These are phyloP conservation scores for Melieria picta DNA, from an alignment of 2,888 invertebrate genomes.

Conservation along the genomic window DNA sequence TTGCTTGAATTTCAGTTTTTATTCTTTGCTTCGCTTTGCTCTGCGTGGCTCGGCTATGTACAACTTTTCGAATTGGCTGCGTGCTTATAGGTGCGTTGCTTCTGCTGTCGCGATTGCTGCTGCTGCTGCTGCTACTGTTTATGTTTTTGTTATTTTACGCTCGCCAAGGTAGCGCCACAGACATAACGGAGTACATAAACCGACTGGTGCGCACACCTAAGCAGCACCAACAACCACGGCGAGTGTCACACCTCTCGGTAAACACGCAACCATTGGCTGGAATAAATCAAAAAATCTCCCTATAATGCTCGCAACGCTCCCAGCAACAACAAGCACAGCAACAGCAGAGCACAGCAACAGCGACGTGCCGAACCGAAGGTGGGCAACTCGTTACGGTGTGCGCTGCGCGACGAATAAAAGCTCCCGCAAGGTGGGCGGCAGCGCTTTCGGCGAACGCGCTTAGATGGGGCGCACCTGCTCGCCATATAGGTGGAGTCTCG, in stretches of 20 bases:
- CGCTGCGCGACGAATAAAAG: constrained; percentile 35
- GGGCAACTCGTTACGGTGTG: constrained; percentile 36
- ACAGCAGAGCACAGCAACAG: background rate
- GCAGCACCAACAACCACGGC: constrained; percentile 16
- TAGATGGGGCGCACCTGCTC: constrained; percentile 35
- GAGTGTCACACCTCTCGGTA: constrained; percentile 63
- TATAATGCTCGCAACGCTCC: constrained; percentile 42
- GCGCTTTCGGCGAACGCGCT: background rate
- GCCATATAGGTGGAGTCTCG: constrained; percentile 56
- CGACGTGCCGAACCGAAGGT: constrained; percentile 30
- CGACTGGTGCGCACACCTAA: background rate
- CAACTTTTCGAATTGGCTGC: background rate
- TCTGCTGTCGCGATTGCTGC: background rate
- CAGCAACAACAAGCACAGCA: constrained; percentile 23
- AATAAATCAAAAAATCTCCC: constrained; percentile 60
- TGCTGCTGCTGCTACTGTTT: background rate
- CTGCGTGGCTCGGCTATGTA: background rate
- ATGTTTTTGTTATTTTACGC: constrained; percentile 13
- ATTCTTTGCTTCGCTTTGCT: background rate
- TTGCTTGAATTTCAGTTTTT: background rate
- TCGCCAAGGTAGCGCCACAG: constrained; percentile 25
- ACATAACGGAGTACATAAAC: constrained; percentile 14
- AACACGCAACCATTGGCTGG: constrained; percentile 66
- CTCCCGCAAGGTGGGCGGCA: constrained; percentile 29
- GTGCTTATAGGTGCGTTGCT: background rate